Conservation (phyloP, 2,888 invertebrate species). For the Agrilus mali region DNA sequence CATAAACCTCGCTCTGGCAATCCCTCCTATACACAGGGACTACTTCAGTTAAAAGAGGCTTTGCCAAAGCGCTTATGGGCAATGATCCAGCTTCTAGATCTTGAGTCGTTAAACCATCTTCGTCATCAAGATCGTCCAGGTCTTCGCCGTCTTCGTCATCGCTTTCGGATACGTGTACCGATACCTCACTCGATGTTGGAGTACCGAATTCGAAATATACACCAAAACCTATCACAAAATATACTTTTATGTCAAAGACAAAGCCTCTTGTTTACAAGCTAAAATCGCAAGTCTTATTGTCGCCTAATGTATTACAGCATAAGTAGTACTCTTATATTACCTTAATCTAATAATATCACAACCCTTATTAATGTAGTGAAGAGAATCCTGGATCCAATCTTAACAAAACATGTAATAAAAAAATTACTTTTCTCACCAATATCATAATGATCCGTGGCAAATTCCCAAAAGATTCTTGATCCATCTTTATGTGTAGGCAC, state of each 20-base stretch:
- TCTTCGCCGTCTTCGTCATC: constrained; percentile 80
- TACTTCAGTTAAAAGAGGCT: constrained; percentile 66
- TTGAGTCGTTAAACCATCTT: constrained; percentile 26
- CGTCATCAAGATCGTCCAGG: constrained; percentile 45
- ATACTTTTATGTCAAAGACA: no score
- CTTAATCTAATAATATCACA: no score
- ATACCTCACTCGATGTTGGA: constrained; percentile 68
- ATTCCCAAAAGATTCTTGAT: constrained; percentile 94
- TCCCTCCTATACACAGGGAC: constrained; percentile 93
- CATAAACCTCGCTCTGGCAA: constrained; percentile 93
- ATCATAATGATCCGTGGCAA: constrained; percentile 96
- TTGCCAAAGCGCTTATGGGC: constrained; percentile 20
- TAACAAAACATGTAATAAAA: not conserved
- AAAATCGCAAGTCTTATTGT: no score
- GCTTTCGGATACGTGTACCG: constrained; percentile 92
- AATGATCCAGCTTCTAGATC: constrained; percentile 49
- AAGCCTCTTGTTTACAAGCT: no score
- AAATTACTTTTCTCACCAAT: constrained; percentile 44
- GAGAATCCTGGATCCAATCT: no score
- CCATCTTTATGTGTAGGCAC: constrained; percentile 95
- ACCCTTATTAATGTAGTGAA: not conserved
- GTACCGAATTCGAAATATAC: constrained; percentile 98
- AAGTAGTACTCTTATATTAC: no score
- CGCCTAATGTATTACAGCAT: no score
- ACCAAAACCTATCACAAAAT: constrained; percentile 58